Percentiles rank a stretch among this genome's conserved stretches.
These are phyloP conservation scores for Hoplostethus atlanticus DNA, from an alignment of 2,797 vertebrate genomes.

Conservation along the genomic window DNA sequence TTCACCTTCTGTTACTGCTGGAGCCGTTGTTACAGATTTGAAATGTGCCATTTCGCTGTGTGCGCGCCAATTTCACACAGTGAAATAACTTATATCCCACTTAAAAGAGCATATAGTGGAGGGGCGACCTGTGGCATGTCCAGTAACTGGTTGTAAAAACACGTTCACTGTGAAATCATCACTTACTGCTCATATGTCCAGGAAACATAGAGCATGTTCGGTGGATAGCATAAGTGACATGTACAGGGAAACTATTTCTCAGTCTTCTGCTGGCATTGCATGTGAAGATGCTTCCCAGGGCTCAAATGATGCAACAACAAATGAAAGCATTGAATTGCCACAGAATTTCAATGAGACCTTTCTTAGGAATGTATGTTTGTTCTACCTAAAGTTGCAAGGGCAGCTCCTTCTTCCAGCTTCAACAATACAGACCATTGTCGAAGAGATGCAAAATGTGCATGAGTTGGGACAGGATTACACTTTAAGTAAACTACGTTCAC, in stretches of 20 bases:
- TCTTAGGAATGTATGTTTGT: conserved; percentile 40
- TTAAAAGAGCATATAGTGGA: conserved; percentile 46
- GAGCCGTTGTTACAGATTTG: conserved; percentile 22
- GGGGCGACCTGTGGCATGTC: conserved; percentile 41
- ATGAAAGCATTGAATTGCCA: conserved; percentile 21
- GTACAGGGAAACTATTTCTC: conserved; percentile 13
- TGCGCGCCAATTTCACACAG: conserved; percentile 36
- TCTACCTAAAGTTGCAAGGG: conserved; percentile 31
- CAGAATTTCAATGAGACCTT: conserved; percentile 40
- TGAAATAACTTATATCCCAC: conserved; percentile 38
- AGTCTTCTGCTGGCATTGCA: conserved; percentile 20
- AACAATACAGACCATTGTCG: conserved; percentile 43
- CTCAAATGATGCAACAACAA: no score
- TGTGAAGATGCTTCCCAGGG: conserved; percentile 15
- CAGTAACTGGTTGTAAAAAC: conserved; percentile 34
- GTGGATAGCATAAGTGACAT: conserved; percentile 27
- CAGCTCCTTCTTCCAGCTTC: conserved; percentile 43
- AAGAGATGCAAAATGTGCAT: conserved; percentile 39
- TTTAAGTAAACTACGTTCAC: conserved; percentile 15
- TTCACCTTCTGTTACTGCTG: conserved; percentile 5
- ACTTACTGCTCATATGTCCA: conserved; percentile 39
- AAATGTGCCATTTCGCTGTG: conserved; percentile 29
- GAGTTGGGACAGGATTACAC: conserved; percentile 34
- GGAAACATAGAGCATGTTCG: conserved; percentile 25
- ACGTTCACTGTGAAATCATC: conserved; percentile 34